Conservation (phyloP, 2,797 vertebrate species). For the Sebastes taczanowskii region DNA sequence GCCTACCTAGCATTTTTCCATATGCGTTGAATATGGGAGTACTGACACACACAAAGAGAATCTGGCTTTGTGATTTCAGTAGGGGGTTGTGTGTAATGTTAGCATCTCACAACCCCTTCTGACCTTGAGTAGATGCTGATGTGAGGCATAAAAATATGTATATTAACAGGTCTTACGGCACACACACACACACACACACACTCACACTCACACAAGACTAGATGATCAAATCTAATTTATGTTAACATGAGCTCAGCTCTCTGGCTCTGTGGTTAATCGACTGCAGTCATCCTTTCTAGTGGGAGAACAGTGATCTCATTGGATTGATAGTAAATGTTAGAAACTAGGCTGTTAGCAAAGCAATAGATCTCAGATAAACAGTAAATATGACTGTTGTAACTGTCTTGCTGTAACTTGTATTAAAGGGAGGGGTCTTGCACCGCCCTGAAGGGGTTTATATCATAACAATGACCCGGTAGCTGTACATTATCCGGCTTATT, state of each 20-base stretch:
- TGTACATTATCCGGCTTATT: too few relatives aligned
- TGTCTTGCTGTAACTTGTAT: neutral
- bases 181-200: neutral
- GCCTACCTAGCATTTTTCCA: constrained; percentile 57
- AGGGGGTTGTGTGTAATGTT: constrained; percentile 4
- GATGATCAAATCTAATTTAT: constrained; percentile 36
- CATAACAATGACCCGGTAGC: too few relatives aligned
- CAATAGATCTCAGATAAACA: neutral
- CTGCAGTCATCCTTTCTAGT: neutral
- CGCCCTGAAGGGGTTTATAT: too few relatives aligned
- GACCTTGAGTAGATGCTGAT: constrained; percentile 15
- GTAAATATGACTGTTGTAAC: neutral
- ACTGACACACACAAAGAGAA: constrained; percentile 20
- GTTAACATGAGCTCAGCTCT: constrained; percentile 19
- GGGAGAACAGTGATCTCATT: neutral
- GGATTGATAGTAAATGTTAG: constrained; percentile 1
- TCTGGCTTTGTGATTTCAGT: constrained; percentile 13
- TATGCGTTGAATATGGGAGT: constrained; percentile 11
- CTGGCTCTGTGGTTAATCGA: neutral
- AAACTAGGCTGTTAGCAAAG: neutral
- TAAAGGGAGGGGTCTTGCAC: too few relatives aligned
- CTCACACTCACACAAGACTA: neutral
- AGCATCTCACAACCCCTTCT: neutral
- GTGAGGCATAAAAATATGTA: constrained; percentile 3
- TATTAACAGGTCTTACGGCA: neutral